Conservation (phyloP, 2,888 invertebrate genomes). For the Meteorus colon region DNA sequence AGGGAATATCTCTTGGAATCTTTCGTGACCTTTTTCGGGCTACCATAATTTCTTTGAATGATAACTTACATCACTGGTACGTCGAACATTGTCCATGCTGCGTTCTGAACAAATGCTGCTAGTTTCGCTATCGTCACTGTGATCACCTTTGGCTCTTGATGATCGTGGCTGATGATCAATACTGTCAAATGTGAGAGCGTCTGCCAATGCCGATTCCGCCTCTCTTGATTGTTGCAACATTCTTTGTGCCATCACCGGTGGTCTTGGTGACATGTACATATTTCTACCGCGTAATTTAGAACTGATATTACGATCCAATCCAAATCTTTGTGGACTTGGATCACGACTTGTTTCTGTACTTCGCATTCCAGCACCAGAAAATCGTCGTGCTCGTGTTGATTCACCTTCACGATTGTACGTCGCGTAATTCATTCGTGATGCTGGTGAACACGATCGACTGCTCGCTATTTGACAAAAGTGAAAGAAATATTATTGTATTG, state of each 20-base stretch:
- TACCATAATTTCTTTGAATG: not conserved
- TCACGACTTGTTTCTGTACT: conserved; percentile 72
- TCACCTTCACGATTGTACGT: conserved; percentile 78
- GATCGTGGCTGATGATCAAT: conserved; percentile 65
- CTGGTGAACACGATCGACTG: conserved; percentile 94
- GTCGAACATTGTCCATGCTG: conserved; percentile 87
- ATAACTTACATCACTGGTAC: conserved; percentile 85
- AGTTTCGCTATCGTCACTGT: conserved; percentile 92
- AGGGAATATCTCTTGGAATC: conserved; percentile 10
- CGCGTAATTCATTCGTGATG: conserved; percentile 86
- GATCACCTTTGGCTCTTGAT: conserved; percentile 75
- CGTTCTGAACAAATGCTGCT: conserved; percentile 96
- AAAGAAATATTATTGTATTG: conserved; percentile 30
- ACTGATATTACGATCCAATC: conserved; percentile 66
- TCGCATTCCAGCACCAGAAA: conserved; percentile 77
- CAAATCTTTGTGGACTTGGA: conserved; percentile 73
- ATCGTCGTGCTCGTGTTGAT: conserved; percentile 77
- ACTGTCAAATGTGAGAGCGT: conserved; percentile 76
- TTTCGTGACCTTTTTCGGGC: not conserved
- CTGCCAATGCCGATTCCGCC: conserved; percentile 88
- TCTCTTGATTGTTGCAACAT: conserved; percentile 91
- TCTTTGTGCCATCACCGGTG: conserved; percentile 83
- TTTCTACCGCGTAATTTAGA: conserved; percentile 60
- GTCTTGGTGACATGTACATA: conserved; percentile 73
- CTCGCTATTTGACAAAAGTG: conserved; percentile 79